Percentiles rank a stretch among this genome's conserved stretches.
Conservation (phyloP, 2,888 invertebrate species). For the Herminia tarsipennalis region DNA sequence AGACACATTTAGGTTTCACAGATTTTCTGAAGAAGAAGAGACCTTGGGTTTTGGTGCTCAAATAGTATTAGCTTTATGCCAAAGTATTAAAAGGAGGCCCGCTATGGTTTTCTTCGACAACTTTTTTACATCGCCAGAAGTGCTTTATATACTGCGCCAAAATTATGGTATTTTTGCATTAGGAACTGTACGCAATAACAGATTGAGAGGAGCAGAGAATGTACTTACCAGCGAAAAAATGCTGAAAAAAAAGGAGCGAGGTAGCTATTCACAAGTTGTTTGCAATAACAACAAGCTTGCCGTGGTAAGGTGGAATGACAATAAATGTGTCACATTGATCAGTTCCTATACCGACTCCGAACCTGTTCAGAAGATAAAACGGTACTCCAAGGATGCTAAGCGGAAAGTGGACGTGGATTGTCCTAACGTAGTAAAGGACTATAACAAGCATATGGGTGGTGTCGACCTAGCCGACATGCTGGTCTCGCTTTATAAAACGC, state of each 20-base stretch:
- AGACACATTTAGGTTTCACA: slow-evolving; percentile 36
- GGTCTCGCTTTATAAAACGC: neutral
- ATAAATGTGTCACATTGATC: neutral
- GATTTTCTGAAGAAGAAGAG: slow-evolving; percentile 14
- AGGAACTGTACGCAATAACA: slow-evolving; percentile 15
- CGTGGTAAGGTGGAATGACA: neutral
- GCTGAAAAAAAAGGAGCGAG: slow-evolving; percentile 9
- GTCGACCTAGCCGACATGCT: neutral
- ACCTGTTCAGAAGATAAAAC: neutral
- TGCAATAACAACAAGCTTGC: neutral
- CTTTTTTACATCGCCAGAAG: slow-evolving; percentile 19
- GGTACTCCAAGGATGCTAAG: neutral
- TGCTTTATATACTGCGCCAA: slow-evolving; percentile 11
- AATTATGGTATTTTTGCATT: slow-evolving; percentile 14
- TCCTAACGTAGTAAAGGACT: slow-evolving; percentile 3
- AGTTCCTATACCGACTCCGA: neutral
- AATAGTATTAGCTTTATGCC: slow-evolving; percentile 32
- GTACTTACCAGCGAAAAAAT: neutral
- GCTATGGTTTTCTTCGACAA: slow-evolving; percentile 5
- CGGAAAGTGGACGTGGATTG: neutral
- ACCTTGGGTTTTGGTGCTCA: slow-evolving; percentile 39
- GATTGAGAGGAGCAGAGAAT: slow-evolving; percentile 9
- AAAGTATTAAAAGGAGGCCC: slow-evolving; percentile 28
- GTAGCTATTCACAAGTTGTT: slow-evolving; percentile 1
- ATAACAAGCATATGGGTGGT: slow-evolving; percentile 10